These are phyloP conservation scores for Teinopalpus imperialis DNA, from an alignment of 2,888 invertebrate genomes.

Conservation along the genomic window DNA sequence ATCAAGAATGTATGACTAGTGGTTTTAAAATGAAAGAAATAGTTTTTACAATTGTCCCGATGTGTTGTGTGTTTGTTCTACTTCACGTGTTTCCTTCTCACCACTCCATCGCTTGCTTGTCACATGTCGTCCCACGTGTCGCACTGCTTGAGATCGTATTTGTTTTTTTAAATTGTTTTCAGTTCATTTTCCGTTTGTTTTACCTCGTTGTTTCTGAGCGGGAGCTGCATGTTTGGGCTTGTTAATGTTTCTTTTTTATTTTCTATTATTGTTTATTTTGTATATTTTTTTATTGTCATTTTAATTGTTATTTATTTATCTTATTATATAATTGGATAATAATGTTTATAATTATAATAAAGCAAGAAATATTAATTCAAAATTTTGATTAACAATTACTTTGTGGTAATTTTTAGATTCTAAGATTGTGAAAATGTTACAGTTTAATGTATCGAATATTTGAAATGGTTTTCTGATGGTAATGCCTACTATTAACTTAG, in stretches of 20 bases:
- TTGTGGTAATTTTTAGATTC: no score
- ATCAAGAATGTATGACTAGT: not conserved
- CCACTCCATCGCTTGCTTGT: slow-evolving; percentile 7
- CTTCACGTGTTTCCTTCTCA: slow-evolving; percentile 17
- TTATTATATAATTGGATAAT: no score
- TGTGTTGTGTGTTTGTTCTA: slow-evolving; percentile 5
- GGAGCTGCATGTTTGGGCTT: slow-evolving; percentile 19
- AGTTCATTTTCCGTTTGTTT: slow-evolving; percentile 20
- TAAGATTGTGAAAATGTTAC: no score
- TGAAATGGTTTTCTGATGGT: no score
- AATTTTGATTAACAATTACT: no score
- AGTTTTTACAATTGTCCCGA: slow-evolving; percentile 11
- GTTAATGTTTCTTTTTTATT: slow-evolving; percentile 3
- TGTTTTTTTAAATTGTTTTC: slow-evolving; percentile 15
- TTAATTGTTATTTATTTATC: no score
- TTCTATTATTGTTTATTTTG: not conserved
- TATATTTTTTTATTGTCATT: no score
- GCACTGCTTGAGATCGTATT: slow-evolving; percentile 15
- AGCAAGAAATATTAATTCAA: no score
- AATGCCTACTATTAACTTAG: no score
- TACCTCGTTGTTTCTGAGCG: slow-evolving; percentile 6
- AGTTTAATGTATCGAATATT: no score
- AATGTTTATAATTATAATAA: no score
- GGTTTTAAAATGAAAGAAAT: slow-evolving; percentile 4
- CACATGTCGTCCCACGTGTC: slow-evolving; percentile 10